Base-by-base conservation (phyloP, 2,888 invertebrate genomes). In the Clepsis dumicolana region DNA sequence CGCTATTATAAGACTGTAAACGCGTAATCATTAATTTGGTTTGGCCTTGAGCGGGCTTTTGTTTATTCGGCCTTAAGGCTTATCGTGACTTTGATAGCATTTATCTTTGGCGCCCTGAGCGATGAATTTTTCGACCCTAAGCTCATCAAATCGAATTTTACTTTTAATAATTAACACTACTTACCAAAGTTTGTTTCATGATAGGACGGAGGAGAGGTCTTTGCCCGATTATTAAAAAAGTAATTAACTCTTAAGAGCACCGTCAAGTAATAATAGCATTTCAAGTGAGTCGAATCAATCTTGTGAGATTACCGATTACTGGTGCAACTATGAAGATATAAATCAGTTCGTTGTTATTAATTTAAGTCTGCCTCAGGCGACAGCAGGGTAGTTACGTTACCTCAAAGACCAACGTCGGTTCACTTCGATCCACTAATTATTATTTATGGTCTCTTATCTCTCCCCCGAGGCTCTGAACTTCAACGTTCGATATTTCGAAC, bases 391-490 rank as follows among this genome's bases (percentile, higher is more conserved):
- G 86, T 88, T 89, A 87, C 3, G 29, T 29, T 3, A 85, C 81
- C 79, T 77, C 77, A 73, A 82, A 81, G 79, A 79, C 77, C 79
- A 78, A 80, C 74, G 73, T 80, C 73, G 83, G 83, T 89, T 88
- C 81, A 82, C 86, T 81, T 85, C 86, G 74, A 81, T 77, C 76
- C 78, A 76, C 81, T 88, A 88, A 91, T 90, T 88, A 89, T 89
- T 85, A 88, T 90, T 89, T 88, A 90, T 85, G 81, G 63, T 76
- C 78, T 80, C 80, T 86, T 84, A 83, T 86, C 81, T 81, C 69
- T 74, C 65, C 83, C 85, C 80, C 61, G 70, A 65, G 86, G 83
- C 79, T 65, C 61, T 76, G 82, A 83, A 84, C 41, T 38, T 24
- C 59, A 59, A 25, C 59, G 14, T 64, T 54, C 35, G 44, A 61